A percentile compares a stretch with the other conserved stretches of the same genome.
Conservation (phyloP, 2,113 vertebrate genomes). For the Lontra canadensis region DNA sequence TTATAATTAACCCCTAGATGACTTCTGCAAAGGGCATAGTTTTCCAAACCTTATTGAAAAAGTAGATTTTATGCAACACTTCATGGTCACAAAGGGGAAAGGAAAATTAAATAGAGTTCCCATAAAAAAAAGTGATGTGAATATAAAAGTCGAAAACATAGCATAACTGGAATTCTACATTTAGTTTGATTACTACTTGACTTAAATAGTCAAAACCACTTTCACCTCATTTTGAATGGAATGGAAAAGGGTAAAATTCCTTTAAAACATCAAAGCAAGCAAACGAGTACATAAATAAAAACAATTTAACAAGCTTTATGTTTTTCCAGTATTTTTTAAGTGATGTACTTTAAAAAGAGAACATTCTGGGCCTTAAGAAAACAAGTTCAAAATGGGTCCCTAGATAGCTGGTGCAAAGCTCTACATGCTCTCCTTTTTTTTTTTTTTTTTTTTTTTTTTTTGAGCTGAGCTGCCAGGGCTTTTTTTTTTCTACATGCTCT, state of each 20-base stretch:
- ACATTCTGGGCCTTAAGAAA: slow-evolving; percentile 16
- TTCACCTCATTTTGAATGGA: slow-evolving; percentile 28
- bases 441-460: too few species aligned
- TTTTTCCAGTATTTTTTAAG: slow-evolving; percentile 48
- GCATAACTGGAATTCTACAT: slow-evolving; percentile 28
- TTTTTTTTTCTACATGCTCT: neutral
- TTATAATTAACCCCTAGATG: slow-evolving; percentile 48
- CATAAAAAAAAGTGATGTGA: neutral
- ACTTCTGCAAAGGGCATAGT: slow-evolving; percentile 5
- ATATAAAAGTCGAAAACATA: neutral
- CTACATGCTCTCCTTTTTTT: neutral
- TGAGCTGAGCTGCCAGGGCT: too few species aligned
- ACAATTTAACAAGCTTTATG: slow-evolving; percentile 20
- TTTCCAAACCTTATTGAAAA: slow-evolving; percentile 51
- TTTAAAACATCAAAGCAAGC: slow-evolving; percentile 34
- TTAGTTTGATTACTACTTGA: slow-evolving; percentile 4
- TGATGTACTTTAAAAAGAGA: neutral
- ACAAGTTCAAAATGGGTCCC: slow-evolving; percentile 23
- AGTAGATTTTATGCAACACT: neutral
- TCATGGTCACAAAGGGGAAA: neutral
- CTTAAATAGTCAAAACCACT: slow-evolving; percentile 45
- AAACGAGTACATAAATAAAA: slow-evolving; percentile 37
- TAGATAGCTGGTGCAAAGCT: neutral
- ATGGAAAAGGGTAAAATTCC: slow-evolving; percentile 25
- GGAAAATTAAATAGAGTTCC: neutral